phyloP scores from a whole-genome alignment of 2,888 invertebrate species.

The Galerucella calmariensis region DNA sequence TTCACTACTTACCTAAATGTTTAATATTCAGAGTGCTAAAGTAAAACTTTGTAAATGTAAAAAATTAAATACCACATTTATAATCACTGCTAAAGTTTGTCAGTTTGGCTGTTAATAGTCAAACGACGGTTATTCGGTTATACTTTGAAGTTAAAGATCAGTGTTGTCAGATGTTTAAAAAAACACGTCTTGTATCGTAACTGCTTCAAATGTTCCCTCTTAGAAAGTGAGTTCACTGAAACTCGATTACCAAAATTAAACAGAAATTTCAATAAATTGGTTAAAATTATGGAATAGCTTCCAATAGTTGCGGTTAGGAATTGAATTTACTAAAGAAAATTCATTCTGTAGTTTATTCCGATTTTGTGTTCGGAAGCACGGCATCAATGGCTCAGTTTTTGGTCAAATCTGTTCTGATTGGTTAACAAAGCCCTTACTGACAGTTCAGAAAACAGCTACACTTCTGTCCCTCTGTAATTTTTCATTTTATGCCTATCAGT shows the following conservation, averaged over 20 bases:
- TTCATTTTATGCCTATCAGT: not conserved
- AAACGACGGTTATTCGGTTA: slow-evolving; percentile 23
- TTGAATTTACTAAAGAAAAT: not conserved
- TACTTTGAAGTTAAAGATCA: not conserved
- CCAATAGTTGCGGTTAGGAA: not conserved
- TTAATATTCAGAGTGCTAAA: slow-evolving; percentile 20
- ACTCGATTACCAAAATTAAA: not conserved
- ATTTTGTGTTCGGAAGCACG: not conserved
- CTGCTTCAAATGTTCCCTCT: not conserved
- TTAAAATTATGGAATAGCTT: not conserved
- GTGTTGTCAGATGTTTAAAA: slow-evolving; percentile 16
- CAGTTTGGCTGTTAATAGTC: slow-evolving; percentile 48
- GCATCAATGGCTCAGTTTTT: not conserved
- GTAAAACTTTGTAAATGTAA: slow-evolving; percentile 39
- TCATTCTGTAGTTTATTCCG: not conserved
- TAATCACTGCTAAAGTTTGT: slow-evolving; percentile 57
- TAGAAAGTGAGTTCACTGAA: not conserved
- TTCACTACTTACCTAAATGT: slow-evolving; percentile 38
- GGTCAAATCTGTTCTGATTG: not conserved
- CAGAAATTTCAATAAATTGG: too few species aligned
- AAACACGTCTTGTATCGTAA: not conserved
- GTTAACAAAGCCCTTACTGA: not conserved
- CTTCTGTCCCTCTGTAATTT: not conserved
- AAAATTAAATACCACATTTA: slow-evolving; percentile 47
- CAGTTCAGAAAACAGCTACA: not conserved